Conservation (phyloP, 2,113 vertebrate species). For the Vireo altiloquus region DNA sequence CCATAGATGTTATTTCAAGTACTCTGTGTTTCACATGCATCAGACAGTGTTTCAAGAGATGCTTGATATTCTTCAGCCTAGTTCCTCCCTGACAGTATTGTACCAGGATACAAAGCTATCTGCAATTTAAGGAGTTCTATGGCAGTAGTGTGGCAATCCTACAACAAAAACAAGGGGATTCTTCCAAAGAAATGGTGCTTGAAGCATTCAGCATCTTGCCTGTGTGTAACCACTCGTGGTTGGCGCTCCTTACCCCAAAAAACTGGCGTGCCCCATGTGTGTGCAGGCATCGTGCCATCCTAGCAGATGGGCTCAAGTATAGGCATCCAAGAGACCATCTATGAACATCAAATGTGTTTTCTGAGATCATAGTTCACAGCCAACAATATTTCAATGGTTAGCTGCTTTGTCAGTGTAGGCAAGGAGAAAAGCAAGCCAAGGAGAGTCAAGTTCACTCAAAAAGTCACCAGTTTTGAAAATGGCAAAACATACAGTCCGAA, state of each 20-base stretch:
- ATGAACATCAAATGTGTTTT: slow-evolving; percentile 51
- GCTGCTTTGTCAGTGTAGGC: not conserved
- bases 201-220: not conserved
- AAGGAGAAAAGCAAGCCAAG: slow-evolving; percentile 3
- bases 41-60: not conserved
- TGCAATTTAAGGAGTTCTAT: not conserved
- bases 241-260: not conserved
- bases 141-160: not conserved
- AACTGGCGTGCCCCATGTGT: not conserved
- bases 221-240: not conserved
- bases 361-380: slow-evolving; percentile 42
- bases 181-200: not conserved
- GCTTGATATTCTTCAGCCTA: not conserved
- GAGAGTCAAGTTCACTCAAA: not conserved
- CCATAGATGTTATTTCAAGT: not conserved
- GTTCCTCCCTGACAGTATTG: not conserved
- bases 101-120: not conserved
- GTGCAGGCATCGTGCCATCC: not conserved
- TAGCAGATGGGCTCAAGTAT: slow-evolving; percentile 36
- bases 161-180: not conserved
- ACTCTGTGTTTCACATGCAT: not conserved
- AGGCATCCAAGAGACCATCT: slow-evolving; percentile 41
- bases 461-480: not conserved
- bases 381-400: slow-evolving; percentile 42
- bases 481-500: not conserved